Percentiles rank a stretch among this genome's conserved stretches.
Evolutionary conservation across 2,888 invertebrate genomes (phyloP).

Genomic region (Epirrhoe alternata): DNA sequence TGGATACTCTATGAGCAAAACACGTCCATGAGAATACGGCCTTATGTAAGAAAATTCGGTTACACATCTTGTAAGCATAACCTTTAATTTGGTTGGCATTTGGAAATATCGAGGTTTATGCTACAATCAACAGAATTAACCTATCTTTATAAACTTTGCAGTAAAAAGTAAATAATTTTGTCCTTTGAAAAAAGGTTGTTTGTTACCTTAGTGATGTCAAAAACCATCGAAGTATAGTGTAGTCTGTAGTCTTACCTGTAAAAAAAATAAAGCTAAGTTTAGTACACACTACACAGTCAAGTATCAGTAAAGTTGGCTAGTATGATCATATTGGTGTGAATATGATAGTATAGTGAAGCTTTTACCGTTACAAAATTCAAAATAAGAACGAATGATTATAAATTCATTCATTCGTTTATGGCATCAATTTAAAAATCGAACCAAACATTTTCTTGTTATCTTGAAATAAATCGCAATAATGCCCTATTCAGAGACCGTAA

Average conservation of each 20-base stretch:
- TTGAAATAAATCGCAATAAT: slow-evolving; percentile 32
- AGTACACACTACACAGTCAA: slow-evolving; percentile 1
- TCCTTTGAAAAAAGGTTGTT: not conserved
- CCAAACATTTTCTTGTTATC: slow-evolving; percentile 25
- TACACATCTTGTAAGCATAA: slow-evolving; percentile 29
- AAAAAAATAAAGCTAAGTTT: slow-evolving; percentile 3
- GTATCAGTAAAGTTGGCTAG: no score
- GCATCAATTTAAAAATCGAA: slow-evolving; percentile 21
- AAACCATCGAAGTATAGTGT: not conserved
- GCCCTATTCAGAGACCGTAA: slow-evolving; percentile 42
- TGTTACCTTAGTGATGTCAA: slow-evolving; percentile 14
- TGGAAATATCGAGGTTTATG: slow-evolving; percentile 18
- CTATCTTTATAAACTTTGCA: not conserved
- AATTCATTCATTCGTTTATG: not conserved
- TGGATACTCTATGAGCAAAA: no score
- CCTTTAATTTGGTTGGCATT: slow-evolving; percentile 27
- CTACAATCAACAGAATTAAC: slow-evolving; percentile 9
- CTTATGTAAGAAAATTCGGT: not conserved
- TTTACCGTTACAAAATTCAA: not conserved
- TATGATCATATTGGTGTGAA: no score
- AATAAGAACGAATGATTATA: not conserved
- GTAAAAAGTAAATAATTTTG: not conserved
- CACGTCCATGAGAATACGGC: no score
- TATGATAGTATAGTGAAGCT: not conserved
- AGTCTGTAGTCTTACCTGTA: slow-evolving; percentile 19